Percentiles rank a stretch among this genome's conserved stretches.
phyloP scores from a whole-genome alignment of 2,113 vertebrate genomes.

The Chelonoidis abingdonii region DNA sequence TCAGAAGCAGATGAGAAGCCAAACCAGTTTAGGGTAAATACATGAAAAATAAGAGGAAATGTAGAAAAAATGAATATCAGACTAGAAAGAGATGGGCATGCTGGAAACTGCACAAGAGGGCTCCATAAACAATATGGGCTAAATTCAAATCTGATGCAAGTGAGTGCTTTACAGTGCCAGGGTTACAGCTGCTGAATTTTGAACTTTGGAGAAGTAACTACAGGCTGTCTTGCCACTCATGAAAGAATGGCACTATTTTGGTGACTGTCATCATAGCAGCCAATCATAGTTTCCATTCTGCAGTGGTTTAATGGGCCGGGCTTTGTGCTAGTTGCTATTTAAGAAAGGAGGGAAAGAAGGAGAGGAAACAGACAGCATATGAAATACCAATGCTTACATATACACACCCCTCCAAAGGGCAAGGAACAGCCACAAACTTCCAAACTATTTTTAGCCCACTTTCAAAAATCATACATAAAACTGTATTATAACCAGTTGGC shows the following conservation, averaged over 20 bases:
- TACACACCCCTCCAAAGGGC: neutral
- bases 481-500: neutral
- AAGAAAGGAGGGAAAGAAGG: neutral
- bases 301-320: neutral
- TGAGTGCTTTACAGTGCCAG: neutral
- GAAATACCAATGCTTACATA: slow-evolving; percentile 25
- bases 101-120: rapidly evolving
- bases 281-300: neutral
- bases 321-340: slow-evolving; percentile 42
- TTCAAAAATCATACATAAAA: slow-evolving; percentile 35
- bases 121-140: neutral
- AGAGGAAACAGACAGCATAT: neutral
- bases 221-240: rapidly evolving
- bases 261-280: neutral
- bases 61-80: neutral
- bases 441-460: neutral
- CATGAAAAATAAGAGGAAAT: neutral
- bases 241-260: neutral
- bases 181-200: neutral
- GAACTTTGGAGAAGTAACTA: neutral
- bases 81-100: neutral
- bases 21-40: neutral
- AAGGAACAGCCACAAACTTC: slow-evolving; percentile 16
- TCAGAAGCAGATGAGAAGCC: slow-evolving; percentile 9
- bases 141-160: neutral